Conservation (phyloP, 2,113 vertebrate genomes). For the Rana temporaria region DNA sequence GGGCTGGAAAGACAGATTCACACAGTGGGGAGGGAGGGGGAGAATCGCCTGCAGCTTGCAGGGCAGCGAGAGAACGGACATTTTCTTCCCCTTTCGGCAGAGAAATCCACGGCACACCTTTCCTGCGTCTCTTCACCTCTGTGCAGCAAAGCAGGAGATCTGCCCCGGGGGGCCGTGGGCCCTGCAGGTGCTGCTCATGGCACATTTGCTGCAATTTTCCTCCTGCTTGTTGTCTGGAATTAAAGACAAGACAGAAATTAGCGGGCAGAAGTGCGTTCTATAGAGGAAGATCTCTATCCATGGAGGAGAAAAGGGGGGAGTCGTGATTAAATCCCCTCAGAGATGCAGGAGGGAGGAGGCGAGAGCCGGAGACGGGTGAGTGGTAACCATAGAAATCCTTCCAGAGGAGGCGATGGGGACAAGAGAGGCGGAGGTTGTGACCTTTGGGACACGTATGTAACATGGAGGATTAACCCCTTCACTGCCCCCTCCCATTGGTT, state of each 20-base stretch:
- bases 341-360: conserved; percentile 45
- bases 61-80: conserved; percentile 15
- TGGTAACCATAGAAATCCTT: conserved; percentile 53
- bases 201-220: neutral
- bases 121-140: neutral
- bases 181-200: conserved; percentile 29
- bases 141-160: neutral
- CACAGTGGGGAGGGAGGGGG: conserved; percentile 30
- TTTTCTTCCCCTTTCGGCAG: neutral
- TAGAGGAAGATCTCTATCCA: neutral
- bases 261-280: neutral
- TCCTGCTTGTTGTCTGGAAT: neutral
- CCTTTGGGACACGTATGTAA: too few relatives aligned
- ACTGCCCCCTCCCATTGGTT: too few relatives aligned
- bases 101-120: neutral
- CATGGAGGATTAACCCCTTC: too few relatives aligned
- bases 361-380: conserved; percentile 51
- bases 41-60: conserved; percentile 18
- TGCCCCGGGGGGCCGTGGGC: conserved; percentile 13
- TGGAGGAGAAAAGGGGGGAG: conserved; percentile 25
- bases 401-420: conserved; percentile 40
- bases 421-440: neutral
- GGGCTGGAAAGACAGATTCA: neutral
- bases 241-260: neutral
- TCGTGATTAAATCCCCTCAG: conserved; percentile 51